Evolutionary conservation across 2,113 vertebrate species (phyloP).

Genomic region (Arizona elegans): DNA sequence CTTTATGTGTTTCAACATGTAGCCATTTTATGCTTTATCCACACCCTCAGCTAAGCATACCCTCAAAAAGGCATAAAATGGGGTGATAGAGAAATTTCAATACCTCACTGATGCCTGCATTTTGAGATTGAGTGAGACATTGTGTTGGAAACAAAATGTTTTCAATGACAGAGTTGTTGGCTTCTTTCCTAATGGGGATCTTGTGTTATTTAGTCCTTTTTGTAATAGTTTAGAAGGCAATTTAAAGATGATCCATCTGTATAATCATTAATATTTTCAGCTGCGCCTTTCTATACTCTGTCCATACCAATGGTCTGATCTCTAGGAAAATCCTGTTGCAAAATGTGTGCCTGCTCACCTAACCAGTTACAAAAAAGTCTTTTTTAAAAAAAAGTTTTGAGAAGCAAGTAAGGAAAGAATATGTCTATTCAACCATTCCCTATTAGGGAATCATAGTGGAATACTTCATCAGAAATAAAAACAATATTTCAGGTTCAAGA

Average conservation of each 20-base stretch:
- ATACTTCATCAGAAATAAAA: not conserved
- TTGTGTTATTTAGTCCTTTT: not conserved
- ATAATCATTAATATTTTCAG: not conserved
- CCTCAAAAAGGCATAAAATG: not conserved
- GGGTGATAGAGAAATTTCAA: not conserved
- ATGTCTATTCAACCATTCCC: not conserved
- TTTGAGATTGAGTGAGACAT: not conserved
- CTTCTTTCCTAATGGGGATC: not conserved
- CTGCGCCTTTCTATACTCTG: not conserved
- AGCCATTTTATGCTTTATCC: not conserved
- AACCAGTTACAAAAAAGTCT: not conserved
- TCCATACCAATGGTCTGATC: not conserved
- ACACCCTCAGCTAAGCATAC: not conserved
- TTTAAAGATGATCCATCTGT: not conserved
- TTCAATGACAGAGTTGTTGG: not conserved
- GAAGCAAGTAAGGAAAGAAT: not conserved
- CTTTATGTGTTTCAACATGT: not conserved
- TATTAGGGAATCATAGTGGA: not conserved
- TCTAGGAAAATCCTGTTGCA: not conserved
- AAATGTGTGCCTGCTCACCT: not conserved
- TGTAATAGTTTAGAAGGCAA: not conserved
- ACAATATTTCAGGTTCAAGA: not conserved
- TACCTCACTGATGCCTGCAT: not conserved
- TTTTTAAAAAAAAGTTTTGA: not conserved
- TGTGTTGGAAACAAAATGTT: not conserved